Percentiles rank a stretch among this genome's conserved stretches.
These are phyloP conservation scores for Calliphora vomitoria DNA, from an alignment of 2,888 invertebrate genomes.

Conservation along the genomic window DNA sequence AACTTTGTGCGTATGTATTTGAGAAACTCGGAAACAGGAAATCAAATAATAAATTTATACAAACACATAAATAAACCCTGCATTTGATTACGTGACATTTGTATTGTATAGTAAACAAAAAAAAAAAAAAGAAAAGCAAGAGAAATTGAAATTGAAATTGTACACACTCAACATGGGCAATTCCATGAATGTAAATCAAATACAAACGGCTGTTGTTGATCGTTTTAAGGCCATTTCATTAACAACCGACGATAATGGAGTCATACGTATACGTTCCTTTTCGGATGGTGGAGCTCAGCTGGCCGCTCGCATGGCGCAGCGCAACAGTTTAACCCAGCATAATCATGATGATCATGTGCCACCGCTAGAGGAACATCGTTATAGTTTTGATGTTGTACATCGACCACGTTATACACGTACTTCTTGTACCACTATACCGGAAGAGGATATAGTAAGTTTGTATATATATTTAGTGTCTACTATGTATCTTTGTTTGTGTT, in stretches of 20 bases:
- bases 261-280: slow-evolving; percentile 81
- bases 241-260: slow-evolving; percentile 80
- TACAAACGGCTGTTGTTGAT: slow-evolving; percentile 81
- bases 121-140: neutral
- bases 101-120: neutral
- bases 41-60: slow-evolving; percentile 27
- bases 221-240: slow-evolving; percentile 81
- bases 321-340: slow-evolving; percentile 38
- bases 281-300: slow-evolving; percentile 80
- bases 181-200: slow-evolving; percentile 79
- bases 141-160: no score
- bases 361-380: slow-evolving; percentile 79
- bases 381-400: slow-evolving; percentile 80
- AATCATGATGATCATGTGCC: slow-evolving; percentile 75
- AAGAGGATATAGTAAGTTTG: slow-evolving; percentile 81
- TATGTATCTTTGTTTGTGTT: neutral
- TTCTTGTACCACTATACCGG: slow-evolving; percentile 82
- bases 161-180: slow-evolving; percentile 78
- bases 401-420: slow-evolving; percentile 80
- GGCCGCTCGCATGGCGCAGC: slow-evolving; percentile 76
- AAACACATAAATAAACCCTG: slow-evolving; percentile 11
- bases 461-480: neutral
- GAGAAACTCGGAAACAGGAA: slow-evolving; percentile 2
- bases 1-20: slow-evolving; percentile 21
- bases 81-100: slow-evolving; percentile 26